phyloP scores from a whole-genome alignment of 2,888 invertebrate species.

The Phlogophora meticulosa region DNA sequence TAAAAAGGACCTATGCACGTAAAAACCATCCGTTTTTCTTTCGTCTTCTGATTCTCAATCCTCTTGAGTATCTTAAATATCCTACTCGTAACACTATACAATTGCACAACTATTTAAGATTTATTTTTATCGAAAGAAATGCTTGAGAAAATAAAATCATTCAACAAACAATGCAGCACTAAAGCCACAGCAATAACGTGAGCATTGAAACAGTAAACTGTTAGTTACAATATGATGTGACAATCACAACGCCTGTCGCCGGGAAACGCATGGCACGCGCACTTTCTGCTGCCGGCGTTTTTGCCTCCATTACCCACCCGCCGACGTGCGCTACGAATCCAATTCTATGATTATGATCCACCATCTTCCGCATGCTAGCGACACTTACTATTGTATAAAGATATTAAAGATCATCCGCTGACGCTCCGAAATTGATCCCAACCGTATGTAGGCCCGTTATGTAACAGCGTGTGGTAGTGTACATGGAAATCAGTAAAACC shows the following conservation, averaged over 20 bases:
- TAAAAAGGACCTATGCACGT: too few species aligned
- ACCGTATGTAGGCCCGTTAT: slow-evolving; percentile 85
- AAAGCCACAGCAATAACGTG: slow-evolving; percentile 29
- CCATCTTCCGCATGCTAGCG: slow-evolving; percentile 85
- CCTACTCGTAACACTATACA: too few species aligned
- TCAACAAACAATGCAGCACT: slow-evolving; percentile 36
- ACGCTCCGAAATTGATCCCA: slow-evolving; percentile 78
- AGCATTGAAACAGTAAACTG: slow-evolving; percentile 47
- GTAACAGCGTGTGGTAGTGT: slow-evolving; percentile 77
- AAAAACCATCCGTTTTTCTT: too few species aligned
- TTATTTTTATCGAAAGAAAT: neutral
- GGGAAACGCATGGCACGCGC: slow-evolving; percentile 74
- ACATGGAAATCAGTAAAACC: slow-evolving; percentile 75
- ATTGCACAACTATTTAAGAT: too few species aligned
- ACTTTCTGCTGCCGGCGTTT: slow-evolving; percentile 73
- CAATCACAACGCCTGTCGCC: slow-evolving; percentile 39
- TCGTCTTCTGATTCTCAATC: too few species aligned
- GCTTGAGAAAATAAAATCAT: slow-evolving; percentile 17
- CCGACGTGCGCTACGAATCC: slow-evolving; percentile 70
- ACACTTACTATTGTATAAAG: slow-evolving; percentile 65
- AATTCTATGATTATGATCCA: slow-evolving; percentile 83
- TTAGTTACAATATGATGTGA: slow-evolving; percentile 39
- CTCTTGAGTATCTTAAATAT: too few species aligned
- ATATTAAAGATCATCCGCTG: slow-evolving; percentile 52
- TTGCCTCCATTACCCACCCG: slow-evolving; percentile 80